These are phyloP conservation scores for Chlamydotis undulata DNA, from an alignment of 2,113 vertebrate genomes.

Conservation along the genomic window DNA sequence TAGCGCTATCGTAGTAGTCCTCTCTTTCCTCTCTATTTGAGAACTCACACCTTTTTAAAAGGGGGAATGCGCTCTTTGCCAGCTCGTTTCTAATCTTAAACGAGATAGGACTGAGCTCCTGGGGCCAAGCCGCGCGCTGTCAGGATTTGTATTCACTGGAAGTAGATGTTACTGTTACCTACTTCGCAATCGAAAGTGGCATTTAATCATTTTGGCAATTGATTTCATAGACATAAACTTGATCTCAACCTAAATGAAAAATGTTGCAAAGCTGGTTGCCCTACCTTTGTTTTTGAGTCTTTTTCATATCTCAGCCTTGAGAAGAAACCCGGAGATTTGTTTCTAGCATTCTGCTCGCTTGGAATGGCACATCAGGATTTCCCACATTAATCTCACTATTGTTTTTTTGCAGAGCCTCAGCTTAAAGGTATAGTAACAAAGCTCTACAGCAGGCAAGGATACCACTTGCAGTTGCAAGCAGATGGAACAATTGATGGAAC, in stretches of 20 bases:
- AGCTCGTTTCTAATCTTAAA: constrained; percentile 56
- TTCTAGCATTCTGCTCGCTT: neutral
- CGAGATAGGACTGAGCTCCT: constrained; percentile 27
- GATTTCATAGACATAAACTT: constrained; percentile 26
- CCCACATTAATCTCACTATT: constrained; percentile 59
- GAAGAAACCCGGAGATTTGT: neutral
- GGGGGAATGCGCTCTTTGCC: constrained; percentile 21
- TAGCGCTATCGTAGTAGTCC: constrained; percentile 10
- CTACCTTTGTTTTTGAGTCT: neutral
- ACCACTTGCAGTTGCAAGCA: constrained; percentile 97
- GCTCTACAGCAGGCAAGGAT: constrained; percentile 98
- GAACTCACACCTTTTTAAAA: constrained; percentile 62
- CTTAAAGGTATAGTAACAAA: constrained; percentile 99
- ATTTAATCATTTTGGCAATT: constrained; percentile 39
- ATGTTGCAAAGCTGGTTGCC: neutral
- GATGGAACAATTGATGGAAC: constrained; percentile 99
- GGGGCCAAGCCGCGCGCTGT: neutral
- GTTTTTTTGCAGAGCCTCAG: constrained; percentile 91
- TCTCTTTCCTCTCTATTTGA: constrained; percentile 48
- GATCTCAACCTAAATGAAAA: neutral
- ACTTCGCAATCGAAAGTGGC: neutral
- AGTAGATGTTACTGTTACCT: neutral
- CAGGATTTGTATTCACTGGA: neutral
- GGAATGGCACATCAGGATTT: neutral
- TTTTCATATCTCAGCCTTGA: neutral